Evolutionary conservation across 2,888 invertebrate genomes (phyloP), one percentile per base, ranked within the genome.

Genomic region (Entomobrya proxima): DNA sequence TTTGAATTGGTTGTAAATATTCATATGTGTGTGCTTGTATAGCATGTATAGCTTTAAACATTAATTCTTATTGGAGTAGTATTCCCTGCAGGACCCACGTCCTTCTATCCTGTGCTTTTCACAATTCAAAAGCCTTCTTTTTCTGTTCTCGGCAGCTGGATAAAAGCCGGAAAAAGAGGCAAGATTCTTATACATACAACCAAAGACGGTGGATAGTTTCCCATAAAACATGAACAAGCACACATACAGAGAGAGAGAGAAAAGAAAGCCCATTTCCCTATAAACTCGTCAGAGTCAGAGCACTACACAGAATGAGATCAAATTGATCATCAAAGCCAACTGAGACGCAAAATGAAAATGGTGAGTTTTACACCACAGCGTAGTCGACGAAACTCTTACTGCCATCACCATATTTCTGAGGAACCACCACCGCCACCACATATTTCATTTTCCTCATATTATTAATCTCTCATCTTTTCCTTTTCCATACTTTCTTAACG

Each of bases 381-480:
- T n/a, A n/a, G n/a, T n/a, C 7, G 55, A 11, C 32, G 2, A 15
- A 7, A 32, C 13, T 61, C 13, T 15, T 50, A 6, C 64, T 64
- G 35, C 37, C 64, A 64, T 35, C 11, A 37, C 37, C 18, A 64
- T 27, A 37, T 1, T 24, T 52, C 18, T 13, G 50, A 50, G n/a
- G 50, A 15, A 50, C 15, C 50, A 50, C 7, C 11, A 9, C 58
- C 3, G 21, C 37, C n/a, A 9, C 35, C 37, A 18, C 64, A 64
- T 37, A 64, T 64, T 72, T 72, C 24, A 72, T 72, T 72, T 72
- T 47, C 18, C 72, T 24, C 72, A 11, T 6, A 47, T 35, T 72
- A 72, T 72, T 47, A 47, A 72, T 72, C 64, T 64, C 64, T n/a
- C n/a, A n/a, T n/a, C n/a, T 37, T 37, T 64, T 37, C 37, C 11